phyloP scores from a whole-genome alignment of 2,888 invertebrate genomes.

The Epistrophella euchroma region DNA sequence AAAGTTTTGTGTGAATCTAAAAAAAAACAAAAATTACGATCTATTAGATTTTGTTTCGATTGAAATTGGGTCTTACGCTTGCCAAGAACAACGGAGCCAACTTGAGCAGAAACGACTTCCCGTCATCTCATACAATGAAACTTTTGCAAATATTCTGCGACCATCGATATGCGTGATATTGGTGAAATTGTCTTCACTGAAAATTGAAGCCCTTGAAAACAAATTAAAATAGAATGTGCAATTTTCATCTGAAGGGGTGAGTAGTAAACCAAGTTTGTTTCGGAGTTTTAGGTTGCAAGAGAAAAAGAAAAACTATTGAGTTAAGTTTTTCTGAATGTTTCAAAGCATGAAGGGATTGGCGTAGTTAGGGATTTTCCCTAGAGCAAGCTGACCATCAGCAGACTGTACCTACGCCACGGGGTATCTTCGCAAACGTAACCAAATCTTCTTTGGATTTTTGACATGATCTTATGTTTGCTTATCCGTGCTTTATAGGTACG shows the following conservation, averaged over 20 bases:
- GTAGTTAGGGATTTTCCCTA: too few relatives aligned
- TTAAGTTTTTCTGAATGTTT: background rate
- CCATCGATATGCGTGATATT: constrained; percentile 18
- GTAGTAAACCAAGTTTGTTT: background rate
- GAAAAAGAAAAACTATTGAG: background rate
- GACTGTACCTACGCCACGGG: too few relatives aligned
- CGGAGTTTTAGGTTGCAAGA: background rate
- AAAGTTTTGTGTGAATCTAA: constrained; percentile 7
- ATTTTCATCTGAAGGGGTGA: background rate
- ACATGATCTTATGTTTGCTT: too few relatives aligned
- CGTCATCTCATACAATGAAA: background rate
- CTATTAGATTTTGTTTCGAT: background rate
- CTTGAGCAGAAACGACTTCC: background rate
- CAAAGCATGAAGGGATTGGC: too few relatives aligned
- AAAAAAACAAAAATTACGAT: constrained; percentile 1
- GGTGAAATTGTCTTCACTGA: background rate
- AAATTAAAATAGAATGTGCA: too few relatives aligned
- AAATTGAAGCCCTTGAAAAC: background rate
- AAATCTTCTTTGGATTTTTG: too few relatives aligned
- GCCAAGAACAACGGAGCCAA: background rate
- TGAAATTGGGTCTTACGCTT: background rate
- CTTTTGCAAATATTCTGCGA: constrained; percentile 4
- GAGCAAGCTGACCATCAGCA: too few relatives aligned
- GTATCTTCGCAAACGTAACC: too few relatives aligned
- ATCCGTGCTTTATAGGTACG: too few relatives aligned